These are phyloP conservation scores for Coregonus clupeaformis DNA, from an alignment of 2,113 vertebrate genomes.

Conservation along the genomic window DNA sequence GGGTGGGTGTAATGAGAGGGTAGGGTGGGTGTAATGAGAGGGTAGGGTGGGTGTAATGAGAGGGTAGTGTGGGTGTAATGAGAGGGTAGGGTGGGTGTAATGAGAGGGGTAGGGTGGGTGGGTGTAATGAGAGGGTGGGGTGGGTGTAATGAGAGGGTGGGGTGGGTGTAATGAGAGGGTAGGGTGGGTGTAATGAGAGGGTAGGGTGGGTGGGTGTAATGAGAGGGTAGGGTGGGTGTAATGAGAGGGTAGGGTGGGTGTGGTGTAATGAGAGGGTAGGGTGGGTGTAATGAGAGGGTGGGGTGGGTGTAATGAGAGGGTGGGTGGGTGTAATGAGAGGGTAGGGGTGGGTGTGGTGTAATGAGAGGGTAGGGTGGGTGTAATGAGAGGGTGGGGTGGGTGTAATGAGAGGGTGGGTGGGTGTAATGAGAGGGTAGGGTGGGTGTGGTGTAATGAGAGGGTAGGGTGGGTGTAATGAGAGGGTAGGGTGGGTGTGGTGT, in stretches of 20 bases:
- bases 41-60: constrained; percentile 73
- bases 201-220: too few relatives aligned
- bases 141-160: too few relatives aligned
- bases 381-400: too few relatives aligned
- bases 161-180: constrained; percentile 4
- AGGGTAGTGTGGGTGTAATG: constrained; percentile 18
- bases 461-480: constrained; percentile 73
- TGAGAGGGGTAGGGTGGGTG: too few relatives aligned
- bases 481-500: constrained; percentile 75
- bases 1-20: too few relatives aligned
- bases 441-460: not conserved
- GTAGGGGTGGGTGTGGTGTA: constrained; percentile 15
- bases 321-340: constrained; percentile 66
- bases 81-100: not conserved
- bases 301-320: constrained; percentile 91
- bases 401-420: constrained; percentile 85
- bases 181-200: too few relatives aligned
- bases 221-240: constrained; percentile 78
- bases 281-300: too few relatives aligned
- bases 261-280: not conserved
- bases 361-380: not conserved
- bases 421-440: too few relatives aligned
- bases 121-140: constrained; percentile 86
- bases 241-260: too few relatives aligned
- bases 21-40: too few relatives aligned